Conservation (phyloP, 2,113 vertebrate species). For the Archocentrus centrarchus region DNA sequence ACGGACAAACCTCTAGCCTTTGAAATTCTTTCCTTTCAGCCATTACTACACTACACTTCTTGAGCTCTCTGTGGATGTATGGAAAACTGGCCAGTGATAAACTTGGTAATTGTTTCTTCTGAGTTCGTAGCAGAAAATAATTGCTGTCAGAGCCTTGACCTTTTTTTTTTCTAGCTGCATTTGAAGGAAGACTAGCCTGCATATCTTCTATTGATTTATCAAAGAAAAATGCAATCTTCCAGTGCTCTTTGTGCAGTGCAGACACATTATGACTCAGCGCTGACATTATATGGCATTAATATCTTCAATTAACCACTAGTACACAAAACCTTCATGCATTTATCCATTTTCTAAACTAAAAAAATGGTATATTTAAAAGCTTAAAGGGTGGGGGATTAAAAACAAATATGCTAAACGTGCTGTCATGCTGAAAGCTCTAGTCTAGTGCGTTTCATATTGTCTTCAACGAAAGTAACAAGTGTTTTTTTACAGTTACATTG, state of each 20-base stretch:
- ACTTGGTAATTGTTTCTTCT: conserved; percentile 9
- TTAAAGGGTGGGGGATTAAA: not conserved
- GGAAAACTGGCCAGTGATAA: not conserved
- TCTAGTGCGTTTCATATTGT: not conserved
- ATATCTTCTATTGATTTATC: conserved; percentile 1
- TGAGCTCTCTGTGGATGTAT: conserved; percentile 3
- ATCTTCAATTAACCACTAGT: not conserved
- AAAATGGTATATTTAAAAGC: not conserved
- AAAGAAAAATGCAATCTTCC: not conserved
- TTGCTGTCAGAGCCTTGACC: conserved; percentile 37
- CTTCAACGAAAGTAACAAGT: conserved; percentile 7
- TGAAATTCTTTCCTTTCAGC: not conserved
- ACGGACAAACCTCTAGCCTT: not conserved
- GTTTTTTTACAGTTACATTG: conserved; percentile 27
- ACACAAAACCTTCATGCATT: not conserved
- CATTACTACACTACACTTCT: not conserved
- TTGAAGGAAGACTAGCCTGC: conserved; percentile 4
- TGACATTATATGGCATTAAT: not conserved
- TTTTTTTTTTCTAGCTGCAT: not conserved
- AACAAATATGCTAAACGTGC: not conserved
- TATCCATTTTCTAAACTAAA: not conserved
- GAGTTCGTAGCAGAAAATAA: conserved; percentile 12
- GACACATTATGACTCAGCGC: not conserved
- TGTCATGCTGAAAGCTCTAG: not conserved
- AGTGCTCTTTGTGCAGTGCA: not conserved